Conservation (phyloP, 2,797 vertebrate genomes). For the Perodicticus potto region DNA sequence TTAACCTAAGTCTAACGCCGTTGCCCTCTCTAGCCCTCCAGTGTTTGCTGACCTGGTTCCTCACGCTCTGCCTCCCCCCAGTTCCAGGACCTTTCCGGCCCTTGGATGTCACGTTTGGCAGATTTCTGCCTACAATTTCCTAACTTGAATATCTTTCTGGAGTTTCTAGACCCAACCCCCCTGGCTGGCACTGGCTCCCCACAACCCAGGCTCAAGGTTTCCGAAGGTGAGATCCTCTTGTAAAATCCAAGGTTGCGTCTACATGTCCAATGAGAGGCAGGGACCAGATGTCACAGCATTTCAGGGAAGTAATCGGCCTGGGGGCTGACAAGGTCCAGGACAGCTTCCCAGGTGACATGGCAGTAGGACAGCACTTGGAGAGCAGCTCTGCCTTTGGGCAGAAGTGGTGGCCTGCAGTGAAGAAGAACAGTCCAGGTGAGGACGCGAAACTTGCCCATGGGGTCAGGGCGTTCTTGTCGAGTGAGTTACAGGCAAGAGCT, state of each 20-base stretch:
- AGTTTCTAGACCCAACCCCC: neutral
- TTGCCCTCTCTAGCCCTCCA: neutral
- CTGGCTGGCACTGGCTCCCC: neutral
- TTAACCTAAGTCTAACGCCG: neutral
- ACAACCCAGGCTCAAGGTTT: neutral
- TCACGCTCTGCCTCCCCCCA: neutral
- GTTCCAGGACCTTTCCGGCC: neutral
- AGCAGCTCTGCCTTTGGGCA: neutral
- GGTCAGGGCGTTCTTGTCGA: accelerated
- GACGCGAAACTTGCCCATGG: neutral
- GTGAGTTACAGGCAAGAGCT: neutral
- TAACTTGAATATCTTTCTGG: neutral
- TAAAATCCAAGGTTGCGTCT: neutral
- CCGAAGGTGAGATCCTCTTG: neutral
- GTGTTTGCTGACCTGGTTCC: neutral
- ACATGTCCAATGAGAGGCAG: neutral
- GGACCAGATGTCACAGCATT: neutral
- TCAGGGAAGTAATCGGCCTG: neutral
- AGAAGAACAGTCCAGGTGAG: neutral
- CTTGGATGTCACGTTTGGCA: neutral
- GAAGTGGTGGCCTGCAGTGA: neutral
- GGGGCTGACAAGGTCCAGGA: neutral
- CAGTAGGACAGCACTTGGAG: neutral
- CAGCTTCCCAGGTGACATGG: neutral
- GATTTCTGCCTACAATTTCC: neutral